Base-by-base conservation (phyloP, 2,797 vertebrate genomes). In the Columba guinea region DNA sequence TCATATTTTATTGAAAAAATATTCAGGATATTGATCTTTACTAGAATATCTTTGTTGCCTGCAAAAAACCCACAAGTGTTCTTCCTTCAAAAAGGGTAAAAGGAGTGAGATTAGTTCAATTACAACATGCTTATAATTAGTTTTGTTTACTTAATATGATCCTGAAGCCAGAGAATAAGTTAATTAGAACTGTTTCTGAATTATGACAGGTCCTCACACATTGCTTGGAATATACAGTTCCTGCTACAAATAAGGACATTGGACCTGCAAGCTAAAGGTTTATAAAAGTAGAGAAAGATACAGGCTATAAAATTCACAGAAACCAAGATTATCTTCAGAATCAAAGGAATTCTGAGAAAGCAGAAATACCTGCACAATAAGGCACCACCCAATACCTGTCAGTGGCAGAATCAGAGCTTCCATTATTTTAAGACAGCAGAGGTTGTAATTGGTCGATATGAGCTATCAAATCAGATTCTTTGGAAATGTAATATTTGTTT, bases 101-200 rank as follows among this genome's bases (percentile, higher is more conserved):
- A 83, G 11, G 2, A 63, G 4, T 12, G 14, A 86, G 20, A 95
- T 89, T 68, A 89, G 93, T 83, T 84, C 70, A 75, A 26, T 56
- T 81, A 48, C 60, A 88, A 93, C 5, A 20, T 41, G 5, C 13
- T 93, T 77, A 68, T 93, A 89, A 92, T 89, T 94, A 56, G 8
- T 46, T 95, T 86, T 82, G 7, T 87, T 89, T 93, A 85, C 23
- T 87, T 96, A 84, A 84, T 88, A 87, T 56, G 18, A 91, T 87
- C 44, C 52, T 95, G 68, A 87, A 95, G 49, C 10, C 63, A 51
- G 30, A 95, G 22, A 95, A 70, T 49, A 93, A 94, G 39, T 87
- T 90, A 87, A 92, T 92, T 91, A 84, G 55, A 93, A 59, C 32
- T 4, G 58, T 74, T 95, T 96, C 62, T 73, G 96, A 94, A 90